phyloP scores from a whole-genome alignment of 2,113 vertebrate genomes.

The Trichomycterus rosablanca region DNA sequence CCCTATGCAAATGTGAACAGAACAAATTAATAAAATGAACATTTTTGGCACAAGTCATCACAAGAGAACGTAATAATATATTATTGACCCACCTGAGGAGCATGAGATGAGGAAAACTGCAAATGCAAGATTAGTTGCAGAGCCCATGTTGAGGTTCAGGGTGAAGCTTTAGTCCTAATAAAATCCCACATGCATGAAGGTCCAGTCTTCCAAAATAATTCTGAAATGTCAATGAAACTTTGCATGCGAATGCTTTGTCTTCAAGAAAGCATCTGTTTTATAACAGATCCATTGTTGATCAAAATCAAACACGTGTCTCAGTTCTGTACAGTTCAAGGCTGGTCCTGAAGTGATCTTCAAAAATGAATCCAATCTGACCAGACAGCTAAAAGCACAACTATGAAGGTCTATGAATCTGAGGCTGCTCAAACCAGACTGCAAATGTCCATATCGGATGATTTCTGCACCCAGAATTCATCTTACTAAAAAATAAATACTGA shows the following conservation, averaged over 20 bases:
- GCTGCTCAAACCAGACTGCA: not conserved
- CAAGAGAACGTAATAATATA: too few relatives aligned
- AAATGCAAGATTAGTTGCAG: constrained; percentile 94
- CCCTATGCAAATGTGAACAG: too few relatives aligned
- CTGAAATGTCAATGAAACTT: not conserved
- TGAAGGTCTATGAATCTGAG: not conserved
- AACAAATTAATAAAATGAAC: too few relatives aligned
- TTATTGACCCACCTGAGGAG: constrained; percentile 90
- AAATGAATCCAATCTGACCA: too few relatives aligned
- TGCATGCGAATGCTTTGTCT: not conserved
- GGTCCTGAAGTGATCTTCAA: too few relatives aligned
- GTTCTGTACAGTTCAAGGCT: not conserved
- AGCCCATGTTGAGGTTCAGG: constrained; percentile 91
- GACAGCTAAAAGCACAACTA: too few relatives aligned
- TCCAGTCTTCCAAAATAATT: not conserved
- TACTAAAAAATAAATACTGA: not conserved
- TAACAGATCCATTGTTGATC: not conserved
- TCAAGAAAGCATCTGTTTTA: constrained; percentile 10
- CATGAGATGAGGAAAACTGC: constrained; percentile 98
- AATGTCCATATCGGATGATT: not conserved
- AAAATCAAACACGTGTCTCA: not conserved
- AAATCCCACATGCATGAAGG: constrained; percentile 10
- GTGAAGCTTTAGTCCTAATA: constrained; percentile 35
- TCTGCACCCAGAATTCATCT: not conserved
- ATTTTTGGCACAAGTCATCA: too few relatives aligned